phyloP scores from a whole-genome alignment of 1,140 invertebrate species.

The Zeugodacus cucurbitae region DNA sequence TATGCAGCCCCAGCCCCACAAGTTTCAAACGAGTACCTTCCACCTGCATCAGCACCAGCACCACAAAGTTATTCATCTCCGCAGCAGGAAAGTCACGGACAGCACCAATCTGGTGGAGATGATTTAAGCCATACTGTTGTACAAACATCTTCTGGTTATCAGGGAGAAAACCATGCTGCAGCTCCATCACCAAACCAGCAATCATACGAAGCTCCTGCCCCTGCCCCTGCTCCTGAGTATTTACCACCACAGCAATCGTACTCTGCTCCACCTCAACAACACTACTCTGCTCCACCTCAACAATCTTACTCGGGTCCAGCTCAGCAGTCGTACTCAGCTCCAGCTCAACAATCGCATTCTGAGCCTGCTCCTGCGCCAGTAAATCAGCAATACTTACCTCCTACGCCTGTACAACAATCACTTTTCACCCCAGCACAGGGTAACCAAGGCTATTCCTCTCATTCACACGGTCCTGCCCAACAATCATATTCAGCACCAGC shows the following conservation, averaged over 20 bases:
- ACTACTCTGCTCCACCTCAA: background rate
- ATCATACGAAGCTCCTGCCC: constrained; percentile 40
- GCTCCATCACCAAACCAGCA: no score
- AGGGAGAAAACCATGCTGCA: no score
- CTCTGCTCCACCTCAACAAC: constrained; percentile 42
- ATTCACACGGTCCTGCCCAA: background rate
- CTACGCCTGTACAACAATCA: background rate
- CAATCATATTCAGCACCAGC: constrained; percentile 6
- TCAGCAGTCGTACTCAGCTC: background rate
- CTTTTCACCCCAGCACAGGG: background rate
- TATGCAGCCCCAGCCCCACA: background rate
- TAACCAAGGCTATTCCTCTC: background rate
- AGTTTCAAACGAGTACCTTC: background rate
- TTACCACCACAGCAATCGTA: background rate
- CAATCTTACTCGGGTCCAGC: constrained; percentile 26
- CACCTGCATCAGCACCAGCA: constrained; percentile 19
- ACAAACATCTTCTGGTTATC: no score
- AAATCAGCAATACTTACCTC: background rate
- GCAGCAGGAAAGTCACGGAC: no score
- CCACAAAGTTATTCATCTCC: background rate
- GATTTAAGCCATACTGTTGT: no score
- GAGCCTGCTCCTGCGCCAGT: background rate
- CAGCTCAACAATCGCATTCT: background rate
- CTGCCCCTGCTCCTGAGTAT: background rate
- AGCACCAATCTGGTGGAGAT: no score